These are phyloP conservation scores for Melanchra persicariae DNA, from an alignment of 2,888 invertebrate species.

Conservation along the genomic window DNA sequence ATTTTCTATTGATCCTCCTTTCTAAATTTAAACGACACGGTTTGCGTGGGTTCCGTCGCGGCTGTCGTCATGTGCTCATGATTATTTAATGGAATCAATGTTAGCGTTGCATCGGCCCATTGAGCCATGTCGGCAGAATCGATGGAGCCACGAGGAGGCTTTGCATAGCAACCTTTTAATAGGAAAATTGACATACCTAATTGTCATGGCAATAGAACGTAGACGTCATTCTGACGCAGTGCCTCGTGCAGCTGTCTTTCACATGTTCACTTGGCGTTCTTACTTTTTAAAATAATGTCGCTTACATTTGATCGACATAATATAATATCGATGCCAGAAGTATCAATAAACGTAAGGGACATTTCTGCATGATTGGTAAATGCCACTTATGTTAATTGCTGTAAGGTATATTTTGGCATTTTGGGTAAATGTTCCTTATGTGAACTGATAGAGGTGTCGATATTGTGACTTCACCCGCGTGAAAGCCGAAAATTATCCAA, in stretches of 20 bases:
- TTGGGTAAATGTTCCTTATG: too few relatives aligned
- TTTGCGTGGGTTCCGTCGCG: constrained; percentile 30
- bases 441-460: too few relatives aligned
- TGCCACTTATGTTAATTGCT: too few relatives aligned
- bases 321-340: too few relatives aligned
- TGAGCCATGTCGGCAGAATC: background rate
- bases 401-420: too few relatives aligned
- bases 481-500: too few relatives aligned
- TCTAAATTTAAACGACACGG: constrained; percentile 46
- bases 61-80: constrained; percentile 36
- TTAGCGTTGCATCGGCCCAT: constrained; percentile 35
- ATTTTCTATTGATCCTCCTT: constrained; percentile 38
- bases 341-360: too few relatives aligned
- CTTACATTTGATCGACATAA: background rate
- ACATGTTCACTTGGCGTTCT: constrained; percentile 22
- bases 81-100: constrained; percentile 56
- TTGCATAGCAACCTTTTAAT: constrained; percentile 36
- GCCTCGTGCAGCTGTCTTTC: constrained; percentile 35
- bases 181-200: constrained; percentile 49
- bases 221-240: constrained; percentile 57
- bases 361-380: too few relatives aligned
- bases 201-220: constrained; percentile 25
- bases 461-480: too few relatives aligned
- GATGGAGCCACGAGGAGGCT: constrained; percentile 18
- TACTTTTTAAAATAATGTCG: constrained; percentile 1